phyloP scores from a whole-genome alignment of 2,888 invertebrate genomes.

The Cheilosia variabilis region DNA sequence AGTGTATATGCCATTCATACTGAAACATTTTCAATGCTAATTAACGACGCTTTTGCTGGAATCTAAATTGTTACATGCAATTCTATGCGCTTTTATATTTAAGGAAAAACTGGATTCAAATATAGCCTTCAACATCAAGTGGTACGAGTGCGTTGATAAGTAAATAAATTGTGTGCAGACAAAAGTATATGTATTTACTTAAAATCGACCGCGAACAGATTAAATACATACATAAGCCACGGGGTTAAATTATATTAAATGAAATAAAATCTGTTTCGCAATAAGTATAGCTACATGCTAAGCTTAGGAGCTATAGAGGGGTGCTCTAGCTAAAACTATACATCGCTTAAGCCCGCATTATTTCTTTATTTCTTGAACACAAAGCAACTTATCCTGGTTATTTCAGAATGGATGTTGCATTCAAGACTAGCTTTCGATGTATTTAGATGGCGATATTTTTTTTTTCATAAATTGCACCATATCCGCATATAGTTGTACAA shows the following conservation, averaged over 20 bases:
- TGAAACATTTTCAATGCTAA: conserved; percentile 39
- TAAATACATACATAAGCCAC: no score
- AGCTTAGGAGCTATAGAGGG: no score
- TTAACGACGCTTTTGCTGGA: conserved; percentile 29
- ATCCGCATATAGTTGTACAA: no score
- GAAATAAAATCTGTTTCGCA: no score
- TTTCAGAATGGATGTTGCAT: neutral
- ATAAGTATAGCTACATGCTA: no score
- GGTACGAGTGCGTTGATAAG: neutral
- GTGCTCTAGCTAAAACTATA: neutral
- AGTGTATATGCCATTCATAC: conserved; percentile 8
- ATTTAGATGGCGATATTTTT: neutral
- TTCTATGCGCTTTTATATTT: conserved; percentile 9
- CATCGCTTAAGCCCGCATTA: neutral
- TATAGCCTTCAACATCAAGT: neutral
- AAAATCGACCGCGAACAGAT: no score
- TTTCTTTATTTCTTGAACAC: neutral
- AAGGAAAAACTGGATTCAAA: neutral
- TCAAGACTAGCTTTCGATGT: neutral
- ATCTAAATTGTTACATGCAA: conserved; percentile 11
- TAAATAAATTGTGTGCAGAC: no score
- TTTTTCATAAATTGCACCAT: neutral
- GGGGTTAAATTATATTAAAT: no score
- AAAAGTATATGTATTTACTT: no score
- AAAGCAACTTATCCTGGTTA: neutral